Percentiles rank a stretch among this genome's conserved stretches.
Evolutionary conservation across 2,113 vertebrate genomes (phyloP).

Genomic region (Caranx ignobilis): DNA sequence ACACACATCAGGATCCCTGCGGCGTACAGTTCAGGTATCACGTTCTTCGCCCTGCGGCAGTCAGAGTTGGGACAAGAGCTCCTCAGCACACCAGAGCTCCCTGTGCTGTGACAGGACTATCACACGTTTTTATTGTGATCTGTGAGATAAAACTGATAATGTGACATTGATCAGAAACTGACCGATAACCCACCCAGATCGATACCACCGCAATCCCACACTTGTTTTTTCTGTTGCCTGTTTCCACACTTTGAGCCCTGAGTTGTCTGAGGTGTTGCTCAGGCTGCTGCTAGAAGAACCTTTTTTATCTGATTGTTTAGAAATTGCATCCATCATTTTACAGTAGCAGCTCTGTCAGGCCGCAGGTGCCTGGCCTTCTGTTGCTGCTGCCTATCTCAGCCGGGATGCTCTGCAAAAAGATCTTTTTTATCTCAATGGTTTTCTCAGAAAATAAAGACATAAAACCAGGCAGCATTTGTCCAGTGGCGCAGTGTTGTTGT

Average conservation of each 20-base stretch:
- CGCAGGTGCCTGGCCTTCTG: not conserved
- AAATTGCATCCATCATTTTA: not conserved
- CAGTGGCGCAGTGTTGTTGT: too few relatives aligned
- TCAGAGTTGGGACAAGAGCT: slow-evolving; percentile 71
- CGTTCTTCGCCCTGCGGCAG: slow-evolving; percentile 73
- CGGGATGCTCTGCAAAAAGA: not conserved
- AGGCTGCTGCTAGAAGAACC: not conserved
- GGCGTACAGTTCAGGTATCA: slow-evolving; percentile 83
- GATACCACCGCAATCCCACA: too few relatives aligned
- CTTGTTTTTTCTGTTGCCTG: not conserved
- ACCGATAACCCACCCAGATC: not conserved
- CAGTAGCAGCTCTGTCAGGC: not conserved
- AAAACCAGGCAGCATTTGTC: too few relatives aligned
- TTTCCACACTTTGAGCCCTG: not conserved
- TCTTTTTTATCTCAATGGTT: not conserved
- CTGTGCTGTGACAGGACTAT: slow-evolving; percentile 49
- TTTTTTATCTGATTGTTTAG: not conserved
- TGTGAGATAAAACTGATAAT: not conserved
- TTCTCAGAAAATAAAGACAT: not conserved
- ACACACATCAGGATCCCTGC: slow-evolving; percentile 80
- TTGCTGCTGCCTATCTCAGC: not conserved
- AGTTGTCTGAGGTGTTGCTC: not conserved
- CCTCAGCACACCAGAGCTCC: slow-evolving; percentile 71
- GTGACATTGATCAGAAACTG: not conserved
- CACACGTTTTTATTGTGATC: not conserved